Evolutionary conservation across 2,888 invertebrate genomes (phyloP), one percentile per base, ranked within the genome.

Genomic region (Parelbella ahira): DNA sequence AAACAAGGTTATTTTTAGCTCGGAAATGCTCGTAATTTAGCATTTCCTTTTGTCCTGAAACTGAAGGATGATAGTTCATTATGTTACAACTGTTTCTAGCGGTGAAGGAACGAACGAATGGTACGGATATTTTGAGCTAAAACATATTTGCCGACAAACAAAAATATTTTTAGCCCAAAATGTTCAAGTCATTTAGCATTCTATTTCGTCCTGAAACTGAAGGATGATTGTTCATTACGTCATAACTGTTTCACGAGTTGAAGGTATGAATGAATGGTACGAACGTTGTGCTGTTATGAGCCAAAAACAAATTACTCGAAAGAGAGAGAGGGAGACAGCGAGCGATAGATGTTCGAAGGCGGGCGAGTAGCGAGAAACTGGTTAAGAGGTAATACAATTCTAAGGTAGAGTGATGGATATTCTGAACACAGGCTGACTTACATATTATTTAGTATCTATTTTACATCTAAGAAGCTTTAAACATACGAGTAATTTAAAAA

Each of bases 211-310:
- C 11, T 10, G 10, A 27, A 18, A 24, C 24, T 41, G 41, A 33
- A 41, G 39, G 25, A 33, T 20, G 20, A 25, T 30, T 18, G 41
- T 23, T 41, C 41, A 41, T 41, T 33, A 41, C 33, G 30, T 6
- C 5, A 25, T n/a, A n/a, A n/a, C n/a, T n/a, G n/a, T n/a, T n/a
- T n/a, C n/a, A n/a, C n/a, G 33, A 32, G 25, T 25, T 23, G 33
- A 33, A 33, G 7, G 27, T n/a, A n/a, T n/a, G n/a, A 25, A 4
- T 41, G 7, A 41, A 41, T 28, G 27, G 41, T 25, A 7, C 28
- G 20, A 33, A 33, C 15, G 12, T 28, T 27, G 5, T 41, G 21
- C 27, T 15, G 6, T 28, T 41, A 41, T 33, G 33, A 41, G 27
- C 4, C 7, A 10, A 21, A 28, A 41, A 41, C 9, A 20, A 20